phyloP scores from a whole-genome alignment of 1,140 invertebrate genomes.

The Aricia agestis region DNA sequence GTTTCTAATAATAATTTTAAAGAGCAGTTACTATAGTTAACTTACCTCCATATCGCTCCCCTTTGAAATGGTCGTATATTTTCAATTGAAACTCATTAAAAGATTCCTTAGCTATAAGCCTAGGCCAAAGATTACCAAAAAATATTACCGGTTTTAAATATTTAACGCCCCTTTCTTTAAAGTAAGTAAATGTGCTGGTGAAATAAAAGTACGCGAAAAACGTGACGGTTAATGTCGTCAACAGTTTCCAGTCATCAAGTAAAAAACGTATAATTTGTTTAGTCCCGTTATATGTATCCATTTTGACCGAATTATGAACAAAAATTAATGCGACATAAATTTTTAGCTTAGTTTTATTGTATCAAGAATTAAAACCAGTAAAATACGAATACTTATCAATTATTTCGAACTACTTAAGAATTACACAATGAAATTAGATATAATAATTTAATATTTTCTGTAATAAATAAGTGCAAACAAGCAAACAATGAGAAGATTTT shows the following conservation, averaged over 20 bases:
- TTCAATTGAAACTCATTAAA: conserved; percentile 69
- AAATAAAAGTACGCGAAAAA: conserved; percentile 61
- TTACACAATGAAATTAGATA: too few species aligned
- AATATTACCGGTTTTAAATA: conserved; percentile 60
- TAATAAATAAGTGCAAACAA: too few species aligned
- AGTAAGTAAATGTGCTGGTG: conserved; percentile 58
- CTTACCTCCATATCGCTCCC: conserved; percentile 67
- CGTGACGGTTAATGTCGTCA: conserved; percentile 48
- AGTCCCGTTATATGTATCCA: conserved; percentile 39
- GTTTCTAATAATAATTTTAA: not conserved
- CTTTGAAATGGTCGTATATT: conserved; percentile 67
- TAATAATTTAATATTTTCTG: too few species aligned
- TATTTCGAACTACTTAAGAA: too few species aligned
- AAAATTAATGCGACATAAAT: too few species aligned
- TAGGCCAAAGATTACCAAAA: conserved; percentile 63
- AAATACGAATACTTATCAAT: too few species aligned
- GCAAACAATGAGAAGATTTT: too few species aligned
- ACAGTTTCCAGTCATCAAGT: conserved; percentile 53
- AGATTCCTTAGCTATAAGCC: conserved; percentile 56
- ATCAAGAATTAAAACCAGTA: too few species aligned
- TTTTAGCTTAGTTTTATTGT: too few species aligned
- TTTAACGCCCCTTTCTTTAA: conserved; percentile 57
- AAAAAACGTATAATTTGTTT: conserved; percentile 46
- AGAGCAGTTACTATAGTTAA: conserved; percentile 8
- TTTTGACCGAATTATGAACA: conserved; percentile 18